Evolutionary conservation across 2,113 vertebrate species (phyloP), one percentile per base, ranked within the genome.

Genomic region (Triplophysa rosa): DNA sequence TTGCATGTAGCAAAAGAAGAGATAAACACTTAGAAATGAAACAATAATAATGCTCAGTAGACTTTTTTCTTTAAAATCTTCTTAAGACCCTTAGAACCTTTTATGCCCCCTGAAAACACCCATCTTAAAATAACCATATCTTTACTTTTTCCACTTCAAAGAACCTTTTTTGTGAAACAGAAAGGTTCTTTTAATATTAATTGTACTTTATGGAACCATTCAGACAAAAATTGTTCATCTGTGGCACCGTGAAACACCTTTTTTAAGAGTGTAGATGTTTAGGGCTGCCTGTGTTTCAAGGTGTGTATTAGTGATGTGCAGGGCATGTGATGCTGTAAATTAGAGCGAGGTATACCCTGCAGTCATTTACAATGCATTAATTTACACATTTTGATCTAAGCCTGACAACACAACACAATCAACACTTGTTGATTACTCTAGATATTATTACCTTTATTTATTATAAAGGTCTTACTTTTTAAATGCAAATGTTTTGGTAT

Each of bases 401-500:
- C 16, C 54, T 23, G 66, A 47, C 42, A 29, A 69, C 65, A 69
- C 29, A 23, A 17, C 29, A 47, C 17, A 56, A 56, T 71, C 4
- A 58, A n/a, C 0, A 1, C n/a, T 59, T 40, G 54, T n/a, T 58
- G 19, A 16, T 14, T 37, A 72, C 23, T 37, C 21, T 1, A 59
- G 2, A 40, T 58, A 40, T 40, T 12, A n/a, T 33, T 16, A 58
- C 11, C 33, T 40, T 58, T 40, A 71, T 40, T 56, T 21, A 58
- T 70, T 40, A 40, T 58, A 58, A 71, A 71, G 5, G 52, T 23
- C 58, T 62, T 26, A 24, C 21, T 24, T 26, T 74, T 62, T 23
- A 45, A 61, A 61, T 74, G n/a, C 21, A 61, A 26, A 62, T 62
- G 19, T 74, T 45, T 19, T 17, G 16, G 56, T 47, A 74, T 62